phyloP scores from a whole-genome alignment of 1,140 invertebrate genomes.

The Calephelis nemesis region DNA sequence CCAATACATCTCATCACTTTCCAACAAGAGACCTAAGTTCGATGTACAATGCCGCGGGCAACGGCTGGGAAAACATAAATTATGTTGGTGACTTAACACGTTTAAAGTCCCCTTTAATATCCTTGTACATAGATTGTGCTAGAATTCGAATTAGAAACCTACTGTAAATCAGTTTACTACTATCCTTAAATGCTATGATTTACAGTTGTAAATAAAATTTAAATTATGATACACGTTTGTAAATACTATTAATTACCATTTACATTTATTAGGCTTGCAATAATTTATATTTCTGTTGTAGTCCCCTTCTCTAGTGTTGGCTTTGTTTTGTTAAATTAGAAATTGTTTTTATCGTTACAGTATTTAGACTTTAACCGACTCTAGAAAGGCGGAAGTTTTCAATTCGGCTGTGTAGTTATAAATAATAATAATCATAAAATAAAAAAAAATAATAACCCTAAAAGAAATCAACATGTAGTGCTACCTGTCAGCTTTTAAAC shows the following conservation, averaged over 20 bases:
- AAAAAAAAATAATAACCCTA: too few species aligned
- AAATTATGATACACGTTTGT: constrained; percentile 30
- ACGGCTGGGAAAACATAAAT: too few species aligned
- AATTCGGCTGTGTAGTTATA: too few species aligned
- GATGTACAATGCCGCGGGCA: too few species aligned
- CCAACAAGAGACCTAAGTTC: too few species aligned
- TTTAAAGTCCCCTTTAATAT: background rate
- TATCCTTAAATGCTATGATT: constrained; percentile 30
- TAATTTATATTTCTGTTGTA: constrained; percentile 18
- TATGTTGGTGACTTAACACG: background rate
- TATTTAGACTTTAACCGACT: background rate
- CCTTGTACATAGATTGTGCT: constrained; percentile 20
- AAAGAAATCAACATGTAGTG: too few species aligned
- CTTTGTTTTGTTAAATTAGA: constrained; percentile 4
- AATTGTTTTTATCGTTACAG: background rate
- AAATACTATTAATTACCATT: constrained; percentile 34
- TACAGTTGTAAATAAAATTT: constrained; percentile 26
- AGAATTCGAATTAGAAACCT: constrained; percentile 23
- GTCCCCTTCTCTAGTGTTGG: background rate
- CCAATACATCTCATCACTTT: too few species aligned
- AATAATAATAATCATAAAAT: too few species aligned
- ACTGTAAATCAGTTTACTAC: constrained; percentile 26
- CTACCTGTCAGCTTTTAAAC: too few species aligned
- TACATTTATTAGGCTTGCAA: constrained; percentile 22
- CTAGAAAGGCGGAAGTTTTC: too few species aligned